Evolutionary conservation across 2,888 invertebrate genomes (phyloP).

Genomic region (Nebria salina): DNA sequence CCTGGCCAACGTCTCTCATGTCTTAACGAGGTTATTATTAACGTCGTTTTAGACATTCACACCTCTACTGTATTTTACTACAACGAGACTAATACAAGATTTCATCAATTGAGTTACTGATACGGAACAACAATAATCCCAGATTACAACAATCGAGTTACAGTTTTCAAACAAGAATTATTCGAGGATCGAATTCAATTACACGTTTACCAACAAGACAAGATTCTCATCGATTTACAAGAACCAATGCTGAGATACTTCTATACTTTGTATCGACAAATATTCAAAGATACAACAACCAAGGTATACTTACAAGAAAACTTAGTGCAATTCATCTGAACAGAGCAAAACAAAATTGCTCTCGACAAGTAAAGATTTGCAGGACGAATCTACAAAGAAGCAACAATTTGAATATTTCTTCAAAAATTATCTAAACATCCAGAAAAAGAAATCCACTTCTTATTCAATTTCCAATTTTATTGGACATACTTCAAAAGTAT

Average conservation of each 20-base stretch:
- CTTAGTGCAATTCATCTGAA: no score
- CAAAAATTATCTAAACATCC: no score
- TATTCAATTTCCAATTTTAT: no score
- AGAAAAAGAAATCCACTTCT: no score
- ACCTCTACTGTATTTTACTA: constrained; percentile 6
- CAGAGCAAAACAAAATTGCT: no score
- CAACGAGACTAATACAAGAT: neutral
- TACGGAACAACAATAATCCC: neutral
- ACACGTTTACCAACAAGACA: neutral
- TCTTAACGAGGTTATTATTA: constrained; percentile 48
- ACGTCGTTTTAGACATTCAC: constrained; percentile 16
- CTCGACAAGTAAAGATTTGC: no score
- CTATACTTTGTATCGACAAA: neutral
- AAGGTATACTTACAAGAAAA: no score
- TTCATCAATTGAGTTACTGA: neutral
- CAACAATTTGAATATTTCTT: no score
- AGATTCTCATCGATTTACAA: neutral
- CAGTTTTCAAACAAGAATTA: neutral
- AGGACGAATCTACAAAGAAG: no score
- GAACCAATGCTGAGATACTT: neutral
- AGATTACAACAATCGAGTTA: neutral
- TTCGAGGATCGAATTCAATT: neutral
- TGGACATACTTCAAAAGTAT: no score
- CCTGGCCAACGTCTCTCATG: constrained; percentile 48
- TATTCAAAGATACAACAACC: neutral